Evolutionary conservation across 2,888 invertebrate species (phyloP).

Genomic region (Acholoe squamosa): DNA sequence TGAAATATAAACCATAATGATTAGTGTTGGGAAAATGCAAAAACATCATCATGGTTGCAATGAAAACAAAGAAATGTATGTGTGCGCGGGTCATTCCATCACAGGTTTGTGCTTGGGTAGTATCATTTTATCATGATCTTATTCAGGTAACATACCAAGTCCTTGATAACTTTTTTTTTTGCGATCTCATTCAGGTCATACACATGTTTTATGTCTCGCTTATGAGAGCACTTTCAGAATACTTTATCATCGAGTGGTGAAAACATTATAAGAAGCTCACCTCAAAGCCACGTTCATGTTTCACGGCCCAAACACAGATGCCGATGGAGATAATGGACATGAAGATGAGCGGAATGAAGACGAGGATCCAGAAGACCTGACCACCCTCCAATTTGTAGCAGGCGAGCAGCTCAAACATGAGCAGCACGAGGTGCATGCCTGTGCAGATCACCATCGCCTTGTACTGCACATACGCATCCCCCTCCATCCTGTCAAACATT

Average conservation of each 20-base stretch:
- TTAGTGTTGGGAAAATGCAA: too few relatives aligned
- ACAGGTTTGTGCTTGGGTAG: too few relatives aligned
- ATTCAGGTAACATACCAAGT: too few relatives aligned
- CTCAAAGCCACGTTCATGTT: conserved; percentile 98
- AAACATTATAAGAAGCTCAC: conserved; percentile 84
- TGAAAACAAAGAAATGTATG: too few relatives aligned
- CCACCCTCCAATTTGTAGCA: conserved; percentile 96
- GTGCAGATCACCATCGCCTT: conserved; percentile 98
- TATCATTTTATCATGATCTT: not conserved
- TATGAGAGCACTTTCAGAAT: not conserved
- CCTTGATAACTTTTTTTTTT: too few relatives aligned
- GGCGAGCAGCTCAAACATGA: conserved; percentile 97
- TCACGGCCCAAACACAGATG: conserved; percentile 98
- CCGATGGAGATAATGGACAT: conserved; percentile 98
- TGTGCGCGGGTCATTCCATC: too few relatives aligned
- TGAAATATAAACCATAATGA: conserved; percentile 84
- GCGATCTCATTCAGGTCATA: too few relatives aligned
- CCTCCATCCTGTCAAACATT: conserved; percentile 90
- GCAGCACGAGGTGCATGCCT: conserved; percentile 94
- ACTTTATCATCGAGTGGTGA: not conserved
- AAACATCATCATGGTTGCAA: too few relatives aligned
- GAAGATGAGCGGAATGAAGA: conserved; percentile 94
- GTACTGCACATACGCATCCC: conserved; percentile 97
- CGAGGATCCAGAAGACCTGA: conserved; percentile 85
- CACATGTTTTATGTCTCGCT: too few relatives aligned